Evolutionary conservation across 2,113 vertebrate species (phyloP), one percentile per base, ranked within the genome.

Genomic region (Amia ocellicauda): DNA sequence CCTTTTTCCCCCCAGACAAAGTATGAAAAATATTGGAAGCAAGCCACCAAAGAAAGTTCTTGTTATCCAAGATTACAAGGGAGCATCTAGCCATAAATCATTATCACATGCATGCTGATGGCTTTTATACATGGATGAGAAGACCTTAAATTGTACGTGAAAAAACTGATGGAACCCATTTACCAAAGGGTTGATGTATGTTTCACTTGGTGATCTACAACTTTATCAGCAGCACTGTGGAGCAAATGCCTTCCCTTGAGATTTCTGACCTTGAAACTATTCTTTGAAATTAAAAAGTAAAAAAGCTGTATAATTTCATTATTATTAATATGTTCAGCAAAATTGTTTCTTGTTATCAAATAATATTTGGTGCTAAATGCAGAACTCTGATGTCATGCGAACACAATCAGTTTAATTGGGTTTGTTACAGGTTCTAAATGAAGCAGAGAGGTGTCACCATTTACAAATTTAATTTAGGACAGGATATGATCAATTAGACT

Each of bases 81-180:
- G 47, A 22, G n/a, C 57, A 20, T 9, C 57, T 59, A 40, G 22
- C 47, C 31, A 52, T 47, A 41, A 54, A 63, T 63, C 61, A 53
- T 24, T n/a, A n/a, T 28, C 61, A 53, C 16, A 36, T 22, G 10
- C 13, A 50, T 17, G 19, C 3, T 24, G 17, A 63, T 24, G 36
- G 26, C 61, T 20, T 54, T 63, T 29, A 53, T 53, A 41, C 50
- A 63, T 41, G 61, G 61, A 41, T 54, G 29, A 41, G 23, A 49
- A 54, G 61, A 63, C 19, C 43, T 49, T 53, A 63, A 63, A 63
- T 63, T 54, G 51, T 54, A 63, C 19, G 61, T 63, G 43, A 63
- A 53, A 59, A 63, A 62, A 17, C 45, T n/a, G 27, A 62, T 62
- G 45, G 49, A 19, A 41, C 29, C 45, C 61, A 54, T 63, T 63